Evolutionary conservation across 2,888 invertebrate genomes (phyloP).

Genomic region (Xanthia icteritia): DNA sequence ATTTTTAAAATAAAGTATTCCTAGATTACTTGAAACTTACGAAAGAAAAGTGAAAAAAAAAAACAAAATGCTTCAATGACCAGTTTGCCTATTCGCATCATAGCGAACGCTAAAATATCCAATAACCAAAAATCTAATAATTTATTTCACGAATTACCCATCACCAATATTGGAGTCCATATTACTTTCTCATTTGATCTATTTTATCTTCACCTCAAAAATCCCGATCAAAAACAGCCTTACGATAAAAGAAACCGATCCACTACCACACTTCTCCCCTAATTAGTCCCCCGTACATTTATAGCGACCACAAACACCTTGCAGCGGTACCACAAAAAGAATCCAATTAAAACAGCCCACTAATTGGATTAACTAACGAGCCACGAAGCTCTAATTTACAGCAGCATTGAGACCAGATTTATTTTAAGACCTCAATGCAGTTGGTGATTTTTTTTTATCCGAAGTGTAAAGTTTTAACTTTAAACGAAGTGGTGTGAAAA

Average conservation of each 20-base stretch:
- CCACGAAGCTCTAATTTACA: conserved; percentile 60
- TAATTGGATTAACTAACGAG: conserved; percentile 80
- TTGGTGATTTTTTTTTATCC: conserved; percentile 16
- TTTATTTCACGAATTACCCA: neutral
- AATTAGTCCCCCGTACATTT: conserved; percentile 49
- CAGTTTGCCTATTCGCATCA: neutral
- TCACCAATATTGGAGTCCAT: neutral
- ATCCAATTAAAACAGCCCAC: conserved; percentile 73
- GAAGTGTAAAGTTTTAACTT: conserved; percentile 26
- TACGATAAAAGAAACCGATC: conserved; percentile 18
- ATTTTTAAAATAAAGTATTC: too few species aligned
- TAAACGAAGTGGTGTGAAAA: conserved; percentile 9
- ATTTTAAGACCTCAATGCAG: conserved; percentile 61
- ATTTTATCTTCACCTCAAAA: neutral
- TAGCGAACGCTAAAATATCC: neutral
- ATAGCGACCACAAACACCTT: conserved; percentile 54
- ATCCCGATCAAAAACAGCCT: neutral
- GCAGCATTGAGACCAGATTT: conserved; percentile 56
- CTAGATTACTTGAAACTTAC: too few species aligned
- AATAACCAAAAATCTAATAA: neutral
- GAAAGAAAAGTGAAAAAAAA: too few species aligned
- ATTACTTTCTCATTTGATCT: neutral
- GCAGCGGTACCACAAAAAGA: conserved; percentile 63
- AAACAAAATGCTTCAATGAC: too few species aligned
- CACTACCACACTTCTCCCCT: conserved; percentile 22